phyloP scores from a whole-genome alignment of 2,797 vertebrate genomes.

The Triplophysa bombifrons region DNA sequence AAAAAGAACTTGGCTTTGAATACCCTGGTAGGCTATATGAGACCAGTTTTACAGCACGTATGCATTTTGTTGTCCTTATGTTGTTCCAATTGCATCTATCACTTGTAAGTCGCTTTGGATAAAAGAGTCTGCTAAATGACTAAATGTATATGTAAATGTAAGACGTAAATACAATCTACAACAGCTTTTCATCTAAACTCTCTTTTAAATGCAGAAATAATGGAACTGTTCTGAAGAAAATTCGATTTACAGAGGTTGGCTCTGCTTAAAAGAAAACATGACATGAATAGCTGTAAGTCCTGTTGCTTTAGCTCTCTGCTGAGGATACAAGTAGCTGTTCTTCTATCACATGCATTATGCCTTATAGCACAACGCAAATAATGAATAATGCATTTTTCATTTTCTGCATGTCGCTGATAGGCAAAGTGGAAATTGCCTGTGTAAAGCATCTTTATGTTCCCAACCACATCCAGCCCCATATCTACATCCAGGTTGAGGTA shows the following conservation, averaged over 20 bases:
- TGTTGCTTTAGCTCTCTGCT: slow-evolving; percentile 12
- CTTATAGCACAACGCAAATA: slow-evolving; percentile 48
- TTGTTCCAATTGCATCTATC: too few relatives aligned
- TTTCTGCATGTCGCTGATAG: slow-evolving; percentile 41
- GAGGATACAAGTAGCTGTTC: slow-evolving; percentile 33
- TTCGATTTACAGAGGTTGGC: slow-evolving; percentile 15
- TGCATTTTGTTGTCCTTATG: too few relatives aligned
- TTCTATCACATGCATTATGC: slow-evolving; percentile 36
- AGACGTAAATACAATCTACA: too few relatives aligned
- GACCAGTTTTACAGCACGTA: too few relatives aligned
- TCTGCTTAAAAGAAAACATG: slow-evolving; percentile 29
- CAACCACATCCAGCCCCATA: slow-evolving; percentile 6
- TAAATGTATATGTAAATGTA: too few relatives aligned
- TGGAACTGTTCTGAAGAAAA: slow-evolving; percentile 1
- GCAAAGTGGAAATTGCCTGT: slow-evolving; percentile 30
- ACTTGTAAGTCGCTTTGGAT: too few relatives aligned
- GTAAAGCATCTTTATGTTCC: slow-evolving; percentile 45
- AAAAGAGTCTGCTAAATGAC: too few relatives aligned
- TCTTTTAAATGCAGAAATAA: slow-evolving; percentile 13
- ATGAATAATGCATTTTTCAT: slow-evolving; percentile 58
- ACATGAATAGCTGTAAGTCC: not conserved
- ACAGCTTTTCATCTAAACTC: not conserved
- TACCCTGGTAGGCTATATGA: too few relatives aligned
- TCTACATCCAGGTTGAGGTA: slow-evolving; percentile 17
- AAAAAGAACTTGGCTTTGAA: too few relatives aligned